phyloP scores from a whole-genome alignment of 1,140 invertebrate species.

The Nymphalis io region DNA sequence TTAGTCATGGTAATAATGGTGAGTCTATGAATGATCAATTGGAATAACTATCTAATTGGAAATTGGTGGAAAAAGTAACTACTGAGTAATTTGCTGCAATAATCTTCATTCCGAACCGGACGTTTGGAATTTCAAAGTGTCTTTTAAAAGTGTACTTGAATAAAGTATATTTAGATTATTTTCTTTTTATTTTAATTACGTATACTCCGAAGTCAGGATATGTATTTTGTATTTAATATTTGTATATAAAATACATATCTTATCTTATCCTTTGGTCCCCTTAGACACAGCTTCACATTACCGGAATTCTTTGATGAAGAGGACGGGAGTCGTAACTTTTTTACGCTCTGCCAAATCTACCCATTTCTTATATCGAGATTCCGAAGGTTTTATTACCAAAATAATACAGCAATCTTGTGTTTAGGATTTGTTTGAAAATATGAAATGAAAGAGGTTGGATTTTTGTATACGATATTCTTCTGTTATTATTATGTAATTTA shows the following conservation, averaged over 20 bases:
- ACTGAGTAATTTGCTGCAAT: too few relatives aligned
- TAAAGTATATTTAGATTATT: too few relatives aligned
- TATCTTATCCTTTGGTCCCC: conserved; percentile 1
- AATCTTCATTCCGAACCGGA: too few relatives aligned
- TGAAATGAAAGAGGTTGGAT: conserved; percentile 5
- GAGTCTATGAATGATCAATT: too few relatives aligned
- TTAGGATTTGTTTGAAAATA: conserved; percentile 19
- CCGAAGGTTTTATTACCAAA: conserved; percentile 41
- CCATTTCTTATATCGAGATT: conserved; percentile 32
- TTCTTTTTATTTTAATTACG: too few relatives aligned
- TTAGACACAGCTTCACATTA: conserved; percentile 4
- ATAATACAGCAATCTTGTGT: conserved; percentile 32
- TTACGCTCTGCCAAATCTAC: conserved; percentile 40
- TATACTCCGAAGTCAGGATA: too few relatives aligned
- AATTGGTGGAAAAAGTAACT: too few relatives aligned
- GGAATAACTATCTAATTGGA: too few relatives aligned
- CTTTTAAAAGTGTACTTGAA: too few relatives aligned
- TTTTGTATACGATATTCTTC: not conserved
- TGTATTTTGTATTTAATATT: not conserved
- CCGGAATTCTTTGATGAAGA: conserved; percentile 36
- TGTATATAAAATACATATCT: not conserved
- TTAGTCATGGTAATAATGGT: too few relatives aligned
- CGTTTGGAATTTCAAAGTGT: too few relatives aligned
- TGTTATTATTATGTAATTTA: too few relatives aligned
- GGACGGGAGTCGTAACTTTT: conserved; percentile 38